Conservation (phyloP, 2,797 vertebrate species). For the Cyclopterus lumpus region DNA sequence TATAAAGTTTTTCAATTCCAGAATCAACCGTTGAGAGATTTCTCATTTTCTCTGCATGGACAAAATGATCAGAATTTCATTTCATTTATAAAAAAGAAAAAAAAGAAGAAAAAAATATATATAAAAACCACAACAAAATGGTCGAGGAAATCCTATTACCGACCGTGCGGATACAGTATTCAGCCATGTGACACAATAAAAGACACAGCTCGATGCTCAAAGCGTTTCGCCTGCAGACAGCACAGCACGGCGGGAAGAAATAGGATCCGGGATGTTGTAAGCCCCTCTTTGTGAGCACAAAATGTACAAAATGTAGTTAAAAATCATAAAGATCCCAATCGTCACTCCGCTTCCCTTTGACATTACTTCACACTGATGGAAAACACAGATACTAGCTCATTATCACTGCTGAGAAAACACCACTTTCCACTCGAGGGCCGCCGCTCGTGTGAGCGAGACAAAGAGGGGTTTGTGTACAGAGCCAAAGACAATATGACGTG, state of each 20-base stretch:
- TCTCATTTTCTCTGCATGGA: background rate
- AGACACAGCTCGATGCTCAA: background rate
- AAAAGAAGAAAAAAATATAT: no score
- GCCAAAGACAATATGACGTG: conserved; percentile 74
- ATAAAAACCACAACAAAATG: background rate
- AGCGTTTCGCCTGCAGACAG: background rate
- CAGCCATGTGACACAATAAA: conserved; percentile 2
- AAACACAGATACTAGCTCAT: conserved; percentile 65
- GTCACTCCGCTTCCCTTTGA: background rate
- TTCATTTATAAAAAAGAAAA: background rate
- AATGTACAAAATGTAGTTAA: background rate
- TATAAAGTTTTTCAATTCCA: background rate
- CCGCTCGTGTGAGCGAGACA: conserved; percentile 67
- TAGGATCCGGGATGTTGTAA: background rate
- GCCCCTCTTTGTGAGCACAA: background rate
- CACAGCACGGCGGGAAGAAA: background rate
- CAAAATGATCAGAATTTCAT: background rate
- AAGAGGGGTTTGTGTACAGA: conserved; percentile 72
- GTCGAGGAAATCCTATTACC: background rate
- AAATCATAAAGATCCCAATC: conserved; percentile 42
- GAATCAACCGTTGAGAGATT: background rate
- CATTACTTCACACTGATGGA: conserved; percentile 52
- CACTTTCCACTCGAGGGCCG: conserved; percentile 53
- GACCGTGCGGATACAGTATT: background rate
- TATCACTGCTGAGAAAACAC: conserved; percentile 56